Evolutionary conservation across 2,888 invertebrate species (phyloP), one percentile per base, ranked within the genome.

Genomic region (Margaritifera margaritifera): DNA sequence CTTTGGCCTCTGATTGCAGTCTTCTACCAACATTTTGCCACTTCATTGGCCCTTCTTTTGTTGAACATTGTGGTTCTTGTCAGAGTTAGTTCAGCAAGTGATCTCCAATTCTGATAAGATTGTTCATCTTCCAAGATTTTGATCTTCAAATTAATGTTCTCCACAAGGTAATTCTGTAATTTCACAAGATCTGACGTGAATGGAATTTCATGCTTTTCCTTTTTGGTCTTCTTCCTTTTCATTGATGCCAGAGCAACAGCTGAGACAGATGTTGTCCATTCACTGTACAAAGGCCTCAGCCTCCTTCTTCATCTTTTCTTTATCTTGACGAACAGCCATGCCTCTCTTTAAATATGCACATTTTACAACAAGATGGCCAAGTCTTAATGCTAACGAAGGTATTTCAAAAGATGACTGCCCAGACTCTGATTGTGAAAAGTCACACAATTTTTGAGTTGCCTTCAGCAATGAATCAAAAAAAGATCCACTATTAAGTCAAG

Each of bases 321-420:
- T 24, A 19, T 42, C 51, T 50, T 24, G 20, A 20, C 4, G 6
- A n/a, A 61, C 51, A 51, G 50, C 42, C 50, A 42, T 25, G 20
- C 61, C 61, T 51, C 24, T 20, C 22, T 61, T 61, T 61, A 61
- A 50, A 24, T 50, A 61, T 4, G 50, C 20, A 61, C 61, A 50
- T 42, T 61, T 61, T 51, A 42, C 24, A 6, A 61, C 50, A 60
- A 22, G 22, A n/a, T 60, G 60, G n/a, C 60, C 60, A 60, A 31
- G 31, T n/a, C n/a, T n/a, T n/a, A n/a, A n/a, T n/a, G n/a, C n/a
- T n/a, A n/a, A n/a, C n/a, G n/a, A n/a, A n/a, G n/a, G n/a, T n/a
- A n/a, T n/a, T n/a, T n/a, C n/a, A n/a, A n/a, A n/a, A n/a, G n/a
- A n/a, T n/a, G n/a, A n/a, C n/a, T n/a, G n/a, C n/a, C n/a, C n/a